Evolutionary conservation across 2,888 invertebrate species (phyloP).

Genomic region (Apoda limacodes): DNA sequence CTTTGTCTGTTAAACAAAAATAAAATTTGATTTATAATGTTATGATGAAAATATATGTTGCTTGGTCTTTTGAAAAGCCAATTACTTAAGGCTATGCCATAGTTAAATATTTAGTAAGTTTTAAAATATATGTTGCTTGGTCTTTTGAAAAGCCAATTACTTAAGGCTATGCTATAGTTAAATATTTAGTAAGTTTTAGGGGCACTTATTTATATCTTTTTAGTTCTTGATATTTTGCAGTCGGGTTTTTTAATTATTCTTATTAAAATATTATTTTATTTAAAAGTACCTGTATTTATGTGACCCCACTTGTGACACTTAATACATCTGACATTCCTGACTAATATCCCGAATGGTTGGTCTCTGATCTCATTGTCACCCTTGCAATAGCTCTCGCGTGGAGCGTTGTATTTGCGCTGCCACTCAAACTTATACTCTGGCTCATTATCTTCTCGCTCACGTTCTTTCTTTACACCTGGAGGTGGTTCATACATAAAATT

Average conservation of each 20-base stretch:
- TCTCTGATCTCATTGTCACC: slow-evolving; percentile 97
- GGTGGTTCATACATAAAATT: slow-evolving; percentile 99
- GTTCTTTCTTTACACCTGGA: slow-evolving; percentile 93
- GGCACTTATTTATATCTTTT: too few species aligned
- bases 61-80: background rate
- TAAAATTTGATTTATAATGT: slow-evolving; percentile 1
- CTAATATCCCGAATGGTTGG: slow-evolving; percentile 98
- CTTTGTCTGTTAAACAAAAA: slow-evolving; percentile 76
- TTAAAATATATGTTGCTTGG: too few species aligned
- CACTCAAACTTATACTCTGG: slow-evolving; percentile 99
- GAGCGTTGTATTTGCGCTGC: slow-evolving; percentile 99
- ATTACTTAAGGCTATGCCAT: too few species aligned
- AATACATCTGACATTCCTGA: slow-evolving; percentile 96
- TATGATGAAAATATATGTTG: background rate
- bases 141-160: background rate
- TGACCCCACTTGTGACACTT: slow-evolving; percentile 99
- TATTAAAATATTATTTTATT: too few species aligned
- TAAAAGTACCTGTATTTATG: slow-evolving; percentile 91
- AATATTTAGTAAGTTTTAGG: too few species aligned
- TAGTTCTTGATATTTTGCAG: too few species aligned
- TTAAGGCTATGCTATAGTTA: too few species aligned
- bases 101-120: too few species aligned
- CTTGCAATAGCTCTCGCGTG: slow-evolving; percentile 97
- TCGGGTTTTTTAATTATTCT: too few species aligned
- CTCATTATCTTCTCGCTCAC: slow-evolving; percentile 92